Conservation (phyloP, 2,113 vertebrate genomes). For the Rhegmatorhina hoffmannsi region DNA sequence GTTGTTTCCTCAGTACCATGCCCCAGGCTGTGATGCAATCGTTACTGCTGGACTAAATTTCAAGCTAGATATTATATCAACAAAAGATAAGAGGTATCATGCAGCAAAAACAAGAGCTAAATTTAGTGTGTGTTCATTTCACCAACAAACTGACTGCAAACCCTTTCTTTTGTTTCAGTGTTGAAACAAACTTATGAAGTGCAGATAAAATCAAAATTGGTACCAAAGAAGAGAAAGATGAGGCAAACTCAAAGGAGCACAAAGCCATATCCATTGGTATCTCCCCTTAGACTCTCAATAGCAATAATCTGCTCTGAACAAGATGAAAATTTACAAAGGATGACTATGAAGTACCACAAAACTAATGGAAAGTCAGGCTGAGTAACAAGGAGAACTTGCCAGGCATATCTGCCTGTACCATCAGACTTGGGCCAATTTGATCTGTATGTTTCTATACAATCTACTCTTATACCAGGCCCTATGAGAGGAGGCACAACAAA, state of each 20-base stretch:
- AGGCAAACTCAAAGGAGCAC: background rate
- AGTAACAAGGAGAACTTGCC: background rate
- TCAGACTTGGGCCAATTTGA: background rate
- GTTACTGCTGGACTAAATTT: background rate
- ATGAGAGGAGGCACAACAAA: background rate
- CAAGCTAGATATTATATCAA: background rate
- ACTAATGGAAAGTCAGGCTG: background rate
- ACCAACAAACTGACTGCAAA: background rate
- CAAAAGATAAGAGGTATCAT: background rate
- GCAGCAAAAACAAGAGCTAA: conserved; percentile 17
- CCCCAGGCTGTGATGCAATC: conserved; percentile 11
- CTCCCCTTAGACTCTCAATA: background rate
- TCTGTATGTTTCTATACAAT: background rate
- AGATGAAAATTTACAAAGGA: background rate
- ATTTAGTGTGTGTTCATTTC: background rate
- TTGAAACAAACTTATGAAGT: background rate
- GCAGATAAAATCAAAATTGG: background rate
- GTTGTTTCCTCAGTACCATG: background rate
- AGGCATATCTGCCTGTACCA: background rate
- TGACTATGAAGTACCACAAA: background rate
- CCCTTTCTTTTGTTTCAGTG: background rate
- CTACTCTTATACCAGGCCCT: background rate
- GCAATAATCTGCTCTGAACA: background rate
- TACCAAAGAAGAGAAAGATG: background rate
- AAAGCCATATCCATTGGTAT: background rate